Conservation (phyloP, 2,888 invertebrate genomes). For the Melikaiella ostensackeni region DNA sequence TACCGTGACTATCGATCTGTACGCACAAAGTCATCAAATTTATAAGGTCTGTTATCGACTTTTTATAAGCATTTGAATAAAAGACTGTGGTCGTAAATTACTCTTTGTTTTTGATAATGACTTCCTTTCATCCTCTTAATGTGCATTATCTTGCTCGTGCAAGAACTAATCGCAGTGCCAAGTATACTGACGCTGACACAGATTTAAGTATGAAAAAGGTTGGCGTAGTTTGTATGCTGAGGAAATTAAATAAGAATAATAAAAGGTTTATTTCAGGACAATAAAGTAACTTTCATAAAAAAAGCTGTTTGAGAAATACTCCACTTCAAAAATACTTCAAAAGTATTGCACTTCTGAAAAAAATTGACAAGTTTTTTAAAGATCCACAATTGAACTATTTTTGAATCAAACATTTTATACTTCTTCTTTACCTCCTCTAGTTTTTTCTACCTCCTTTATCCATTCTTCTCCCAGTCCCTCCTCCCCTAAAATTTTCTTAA, state of each 20-base stretch:
- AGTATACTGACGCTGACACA: slow-evolving; percentile 27
- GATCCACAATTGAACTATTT: too few species aligned
- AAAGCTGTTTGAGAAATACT: too few species aligned
- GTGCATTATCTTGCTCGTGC: not conserved
- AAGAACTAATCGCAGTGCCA: slow-evolving; percentile 45
- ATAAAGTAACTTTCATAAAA: too few species aligned
- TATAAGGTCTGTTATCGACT: not conserved
- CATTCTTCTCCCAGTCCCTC: too few species aligned
- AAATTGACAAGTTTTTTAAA: too few species aligned
- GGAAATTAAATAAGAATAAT: not conserved
- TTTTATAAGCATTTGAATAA: not conserved
- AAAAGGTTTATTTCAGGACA: too few species aligned
- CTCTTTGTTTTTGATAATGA: not conserved
- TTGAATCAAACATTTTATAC: too few species aligned
- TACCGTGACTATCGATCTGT: not conserved
- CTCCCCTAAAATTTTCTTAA: too few species aligned
- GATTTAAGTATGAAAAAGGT: slow-evolving; percentile 40
- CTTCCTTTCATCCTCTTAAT: not conserved
- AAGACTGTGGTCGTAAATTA: not conserved
- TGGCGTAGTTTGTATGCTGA: not conserved
- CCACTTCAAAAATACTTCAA: too few species aligned
- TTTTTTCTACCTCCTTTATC: too few species aligned
- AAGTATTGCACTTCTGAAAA: too few species aligned
- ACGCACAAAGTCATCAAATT: not conserved
- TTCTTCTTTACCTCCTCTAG: too few species aligned